Percentiles rank a stretch among this genome's conserved stretches.
Evolutionary conservation across 1,140 invertebrate species (phyloP).

Genomic region (Ctenoplectra terminalis): DNA sequence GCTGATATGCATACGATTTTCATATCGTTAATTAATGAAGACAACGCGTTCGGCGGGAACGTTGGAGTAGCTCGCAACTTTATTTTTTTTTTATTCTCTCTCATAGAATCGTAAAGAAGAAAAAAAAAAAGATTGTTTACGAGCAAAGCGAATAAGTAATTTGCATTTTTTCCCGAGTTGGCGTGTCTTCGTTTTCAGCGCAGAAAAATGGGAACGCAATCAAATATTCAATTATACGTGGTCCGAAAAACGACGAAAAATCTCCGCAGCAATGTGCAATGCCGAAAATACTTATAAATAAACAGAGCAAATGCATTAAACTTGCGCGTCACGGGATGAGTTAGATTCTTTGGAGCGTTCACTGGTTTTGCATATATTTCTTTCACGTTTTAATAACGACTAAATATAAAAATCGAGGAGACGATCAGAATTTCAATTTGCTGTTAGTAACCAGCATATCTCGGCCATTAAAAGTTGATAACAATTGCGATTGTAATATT

Average conservation of each 20-base stretch:
- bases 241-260: not conserved
- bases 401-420: slow-evolving; percentile 7
- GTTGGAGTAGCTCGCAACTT: no score
- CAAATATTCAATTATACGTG: not conserved
- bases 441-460: not conserved
- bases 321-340: slow-evolving; percentile 41
- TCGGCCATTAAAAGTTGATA: slow-evolving; percentile 13
- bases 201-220: not conserved
- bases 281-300: slow-evolving; percentile 34
- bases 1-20: no score
- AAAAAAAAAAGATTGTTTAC: no score
- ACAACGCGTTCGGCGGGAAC: no score
- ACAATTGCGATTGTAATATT: slow-evolving; percentile 24
- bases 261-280: not conserved
- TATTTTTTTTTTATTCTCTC: no score
- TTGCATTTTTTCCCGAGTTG: not conserved
- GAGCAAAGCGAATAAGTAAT: no score
- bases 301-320: slow-evolving; percentile 35
- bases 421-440: slow-evolving; percentile 44
- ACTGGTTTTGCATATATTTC: slow-evolving; percentile 11
- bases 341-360: slow-evolving; percentile 37
- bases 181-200: not conserved
- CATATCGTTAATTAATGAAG: no score
- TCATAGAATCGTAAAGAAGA: no score
- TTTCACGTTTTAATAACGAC: slow-evolving; percentile 45